phyloP scores from a whole-genome alignment of 2,888 invertebrate genomes.

The Spicauda simplicius region DNA sequence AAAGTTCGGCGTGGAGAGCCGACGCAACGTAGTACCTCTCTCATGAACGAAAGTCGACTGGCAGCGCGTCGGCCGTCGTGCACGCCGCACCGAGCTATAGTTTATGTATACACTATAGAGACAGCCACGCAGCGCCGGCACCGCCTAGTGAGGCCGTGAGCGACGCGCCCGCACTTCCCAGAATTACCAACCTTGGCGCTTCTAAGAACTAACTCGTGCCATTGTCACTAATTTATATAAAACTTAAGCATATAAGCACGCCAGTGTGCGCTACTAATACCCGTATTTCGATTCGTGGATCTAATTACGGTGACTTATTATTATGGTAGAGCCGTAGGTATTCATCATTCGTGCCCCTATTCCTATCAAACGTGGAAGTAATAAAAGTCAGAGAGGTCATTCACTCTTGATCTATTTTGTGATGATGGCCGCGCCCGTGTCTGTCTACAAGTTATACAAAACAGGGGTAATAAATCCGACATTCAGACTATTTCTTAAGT shows the following conservation, averaged over 20 bases:
- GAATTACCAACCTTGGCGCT: conserved; percentile 79
- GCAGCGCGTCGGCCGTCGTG: conserved; percentile 42
- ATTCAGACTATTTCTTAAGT: conserved; percentile 1
- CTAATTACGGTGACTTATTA: conserved; percentile 28
- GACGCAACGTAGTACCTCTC: conserved; percentile 59
- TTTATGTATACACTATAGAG: too few species aligned
- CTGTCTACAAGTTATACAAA: conserved; percentile 26
- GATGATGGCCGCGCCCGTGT: conserved; percentile 38
- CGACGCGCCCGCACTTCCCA: conserved; percentile 70
- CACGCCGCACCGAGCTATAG: conserved; percentile 34
- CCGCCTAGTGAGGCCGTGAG: conserved; percentile 38
- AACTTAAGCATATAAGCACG: conserved; percentile 59
- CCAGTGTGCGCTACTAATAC: conserved; percentile 39
- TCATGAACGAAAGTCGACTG: conserved; percentile 70
- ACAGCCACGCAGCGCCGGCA: conserved; percentile 17
- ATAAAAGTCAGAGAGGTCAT: conserved; percentile 67
- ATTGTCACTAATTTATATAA: conserved; percentile 82
- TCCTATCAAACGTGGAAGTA: conserved; percentile 54
- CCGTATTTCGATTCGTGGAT: conserved; percentile 26
- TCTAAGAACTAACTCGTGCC: conserved; percentile 79
- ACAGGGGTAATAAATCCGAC: conserved; percentile 20
- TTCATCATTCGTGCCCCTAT: conserved; percentile 62
- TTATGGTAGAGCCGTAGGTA: conserved; percentile 46
- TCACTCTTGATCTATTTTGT: conserved; percentile 66
- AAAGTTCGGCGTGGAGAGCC: conserved; percentile 70